Conservation (phyloP, 2,113 vertebrate genomes). For the Hemibagrus wyckioides region DNA sequence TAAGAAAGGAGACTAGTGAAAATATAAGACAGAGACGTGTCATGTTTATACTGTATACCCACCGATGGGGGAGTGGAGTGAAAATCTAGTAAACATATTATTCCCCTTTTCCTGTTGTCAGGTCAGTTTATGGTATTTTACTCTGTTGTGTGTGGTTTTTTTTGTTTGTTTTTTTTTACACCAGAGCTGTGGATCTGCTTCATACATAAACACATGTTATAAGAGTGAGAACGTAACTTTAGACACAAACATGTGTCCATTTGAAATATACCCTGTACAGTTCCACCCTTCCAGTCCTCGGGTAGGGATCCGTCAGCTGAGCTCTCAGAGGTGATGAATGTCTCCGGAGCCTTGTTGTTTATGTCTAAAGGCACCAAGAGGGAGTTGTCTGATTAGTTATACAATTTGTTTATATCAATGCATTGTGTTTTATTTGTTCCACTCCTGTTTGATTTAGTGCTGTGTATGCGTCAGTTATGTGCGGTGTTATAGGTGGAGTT, state of each 20-base stretch:
- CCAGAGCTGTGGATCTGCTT: background rate
- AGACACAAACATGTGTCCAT: background rate
- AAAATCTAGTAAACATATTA: no score
- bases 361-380: conserved; percentile 27
- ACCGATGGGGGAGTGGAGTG: no score
- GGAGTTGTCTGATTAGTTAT: conserved; percentile 13
- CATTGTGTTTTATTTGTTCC: background rate
- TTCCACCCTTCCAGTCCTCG: background rate
- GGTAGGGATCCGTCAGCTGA: background rate
- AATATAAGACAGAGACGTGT: background rate
- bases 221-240: background rate
- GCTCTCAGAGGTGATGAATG: conserved; percentile 16
- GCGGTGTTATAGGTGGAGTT: background rate
- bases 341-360: conserved; percentile 28
- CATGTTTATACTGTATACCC: background rate
- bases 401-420: conserved; percentile 16
- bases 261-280: background rate
- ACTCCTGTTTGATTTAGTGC: background rate
- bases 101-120: background rate
- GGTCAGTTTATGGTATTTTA: background rate
- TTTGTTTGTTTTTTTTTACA: background rate
- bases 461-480: background rate
- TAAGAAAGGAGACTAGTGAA: background rate
- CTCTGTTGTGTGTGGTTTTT: background rate
- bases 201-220: background rate